These are phyloP conservation scores for Lamellibrachia columna DNA, from an alignment of 2,888 invertebrate species.

Conservation along the genomic window DNA sequence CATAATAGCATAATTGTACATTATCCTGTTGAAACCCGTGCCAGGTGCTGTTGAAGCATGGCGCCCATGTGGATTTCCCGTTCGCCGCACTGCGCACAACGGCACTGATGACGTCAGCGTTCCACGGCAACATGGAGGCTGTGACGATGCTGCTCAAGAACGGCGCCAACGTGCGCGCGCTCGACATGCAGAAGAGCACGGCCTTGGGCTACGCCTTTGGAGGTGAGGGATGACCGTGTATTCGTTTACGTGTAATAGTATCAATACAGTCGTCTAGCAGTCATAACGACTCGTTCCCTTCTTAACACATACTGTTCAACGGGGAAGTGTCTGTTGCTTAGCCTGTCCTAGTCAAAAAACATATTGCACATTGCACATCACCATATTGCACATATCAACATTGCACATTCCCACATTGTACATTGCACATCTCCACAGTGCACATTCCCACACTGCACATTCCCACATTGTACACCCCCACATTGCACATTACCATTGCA, in stretches of 20 bases:
- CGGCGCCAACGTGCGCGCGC: conserved; percentile 40
- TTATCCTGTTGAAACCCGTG: background rate
- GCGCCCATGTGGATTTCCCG: conserved; percentile 39
- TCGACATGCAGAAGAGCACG: conserved; percentile 45
- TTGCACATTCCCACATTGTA: no score
- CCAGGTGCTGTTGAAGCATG: conserved; percentile 40
- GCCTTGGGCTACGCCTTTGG: conserved; percentile 47
- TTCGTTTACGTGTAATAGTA: background rate
- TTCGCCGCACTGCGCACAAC: conserved; percentile 46
- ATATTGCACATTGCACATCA: no score
- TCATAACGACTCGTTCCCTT: no score
- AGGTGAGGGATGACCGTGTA: conserved; percentile 32
- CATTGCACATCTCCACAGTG: no score
- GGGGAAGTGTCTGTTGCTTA: no score
- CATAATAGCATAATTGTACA: background rate
- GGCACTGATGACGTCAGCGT: conserved; percentile 47
- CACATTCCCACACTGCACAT: no score
- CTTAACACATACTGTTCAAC: no score
- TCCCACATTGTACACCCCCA: background rate
- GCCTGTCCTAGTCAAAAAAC: no score
- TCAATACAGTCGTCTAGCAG: no score
- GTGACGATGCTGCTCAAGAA: conserved; percentile 39
- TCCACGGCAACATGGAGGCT: conserved; percentile 45
- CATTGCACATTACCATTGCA: no score
- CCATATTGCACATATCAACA: no score